Base-by-base conservation (phyloP, 1,140 invertebrate species). In the Euwallacea similis region DNA sequence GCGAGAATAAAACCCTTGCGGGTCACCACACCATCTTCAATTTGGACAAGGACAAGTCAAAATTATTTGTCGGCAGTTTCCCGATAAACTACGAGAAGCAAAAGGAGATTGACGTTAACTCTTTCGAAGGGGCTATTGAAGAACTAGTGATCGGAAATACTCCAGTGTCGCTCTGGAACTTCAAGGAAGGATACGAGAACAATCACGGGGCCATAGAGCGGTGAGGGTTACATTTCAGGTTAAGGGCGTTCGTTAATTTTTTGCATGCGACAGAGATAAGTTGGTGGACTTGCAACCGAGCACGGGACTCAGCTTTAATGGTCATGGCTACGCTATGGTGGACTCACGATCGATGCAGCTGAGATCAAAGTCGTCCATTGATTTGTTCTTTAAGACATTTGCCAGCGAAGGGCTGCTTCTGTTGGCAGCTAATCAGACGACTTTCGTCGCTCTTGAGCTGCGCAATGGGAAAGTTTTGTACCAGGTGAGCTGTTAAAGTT, bases 111-210 rank as follows among this genome's bases (percentile, higher is more conserved):
- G 86, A 84, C 7, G 87, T 89, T 55, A 88, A 87, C 4, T 90
- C 88, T 0, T 99, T 96, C 80, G 88, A 90, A 58, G 98, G 98
- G 4, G 87, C 91, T 75, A 92, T 99, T 70, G 96, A 98, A 79
- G 94, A 96, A 62, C 81, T 99, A 0, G 87, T 89, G 60, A 91
- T 98, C 73, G 96, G 96, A 13, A 93, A 95, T 42, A 90, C 89
- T 10, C 91, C 90, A 4, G 88, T 98, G 11, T 96, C 96, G 0
- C 85, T 99, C 11, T 99, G 97, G 97, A 98, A 99, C 83, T 97
- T 97, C 77, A 76, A 76, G 10, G 89, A 91, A 53, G 90, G 88
- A 33, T 89, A 90, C 46, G 90, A 93, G 46, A 93, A 94, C 64
- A 83, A 88, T 56, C 83, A 89, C 72, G 92, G 90, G 7, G 91